phyloP scores from a whole-genome alignment of 2,888 invertebrate species.

The Eledona agricola region DNA sequence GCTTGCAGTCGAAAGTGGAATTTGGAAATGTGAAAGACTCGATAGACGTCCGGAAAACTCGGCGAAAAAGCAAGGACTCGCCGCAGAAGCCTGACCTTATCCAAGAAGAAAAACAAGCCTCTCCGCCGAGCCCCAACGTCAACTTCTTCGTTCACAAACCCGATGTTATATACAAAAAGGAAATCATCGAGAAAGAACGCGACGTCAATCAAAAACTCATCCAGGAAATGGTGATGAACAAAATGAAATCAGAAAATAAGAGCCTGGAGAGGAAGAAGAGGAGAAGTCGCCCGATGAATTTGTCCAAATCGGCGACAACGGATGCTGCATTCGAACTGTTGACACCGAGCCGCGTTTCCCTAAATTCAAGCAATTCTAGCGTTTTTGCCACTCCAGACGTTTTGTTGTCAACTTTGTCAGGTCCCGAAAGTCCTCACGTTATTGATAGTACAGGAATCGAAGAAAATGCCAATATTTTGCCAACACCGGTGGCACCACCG shows the following conservation, averaged over 20 bases:
- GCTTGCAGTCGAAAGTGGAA: constrained; percentile 73
- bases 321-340: constrained; percentile 49
- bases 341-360: constrained; percentile 37
- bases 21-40: constrained; percentile 76
- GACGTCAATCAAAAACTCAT: constrained; percentile 86
- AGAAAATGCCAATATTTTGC: constrained; percentile 61
- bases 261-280: constrained; percentile 68
- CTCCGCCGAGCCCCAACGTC: constrained; percentile 46
- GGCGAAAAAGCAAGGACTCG: constrained; percentile 61
- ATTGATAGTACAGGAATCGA: constrained; percentile 48
- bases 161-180: constrained; percentile 60
- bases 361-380: constrained; percentile 43
- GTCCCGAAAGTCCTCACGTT: constrained; percentile 47
- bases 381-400: constrained; percentile 55
- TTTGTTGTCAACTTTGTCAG: constrained; percentile 50
- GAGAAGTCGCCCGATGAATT: constrained; percentile 61
- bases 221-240: constrained; percentile 83
- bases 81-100: constrained; percentile 56
- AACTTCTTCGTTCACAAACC: constrained; percentile 47
- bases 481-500: constrained; percentile 66
- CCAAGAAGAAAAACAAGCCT: constrained; percentile 61
- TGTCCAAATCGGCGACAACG: constrained; percentile 57
- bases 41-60: constrained; percentile 70
- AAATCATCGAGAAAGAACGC: constrained; percentile 81
- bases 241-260: constrained; percentile 74